Conservation (phyloP, 2,113 vertebrate genomes). For the Brachypteracias leptosomus region DNA sequence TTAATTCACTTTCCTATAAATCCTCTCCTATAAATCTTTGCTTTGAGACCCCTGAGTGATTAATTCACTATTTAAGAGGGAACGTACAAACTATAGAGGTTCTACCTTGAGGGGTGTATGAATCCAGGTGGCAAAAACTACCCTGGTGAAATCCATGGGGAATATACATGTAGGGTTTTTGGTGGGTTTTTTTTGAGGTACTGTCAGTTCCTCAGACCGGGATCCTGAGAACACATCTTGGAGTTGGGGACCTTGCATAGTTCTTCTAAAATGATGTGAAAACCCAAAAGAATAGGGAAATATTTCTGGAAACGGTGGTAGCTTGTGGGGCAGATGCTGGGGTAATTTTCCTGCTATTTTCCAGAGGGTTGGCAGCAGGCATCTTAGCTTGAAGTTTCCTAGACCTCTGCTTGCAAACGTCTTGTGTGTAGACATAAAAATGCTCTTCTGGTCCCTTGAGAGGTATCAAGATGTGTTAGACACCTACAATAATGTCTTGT, state of each 20-base stretch:
- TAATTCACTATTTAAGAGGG: background rate
- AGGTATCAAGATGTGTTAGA: accelerated
- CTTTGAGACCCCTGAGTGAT: background rate
- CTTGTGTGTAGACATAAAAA: accelerated
- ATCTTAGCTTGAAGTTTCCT: background rate
- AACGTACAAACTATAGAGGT: accelerated
- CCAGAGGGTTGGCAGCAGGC: background rate
- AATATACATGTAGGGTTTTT: background rate
- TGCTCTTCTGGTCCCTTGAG: background rate
- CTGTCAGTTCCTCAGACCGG: background rate
- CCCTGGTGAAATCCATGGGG: background rate
- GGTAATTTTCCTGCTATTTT: too few relatives aligned
- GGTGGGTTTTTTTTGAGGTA: background rate
- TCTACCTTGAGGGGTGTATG: background rate
- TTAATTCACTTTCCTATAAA: background rate
- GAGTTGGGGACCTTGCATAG: too few relatives aligned
- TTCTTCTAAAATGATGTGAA: background rate
- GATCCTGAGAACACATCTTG: background rate
- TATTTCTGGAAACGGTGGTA: too few relatives aligned
- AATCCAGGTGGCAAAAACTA: background rate
- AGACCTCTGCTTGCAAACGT: background rate
- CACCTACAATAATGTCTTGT: accelerated
- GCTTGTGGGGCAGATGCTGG: background rate
- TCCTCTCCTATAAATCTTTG: background rate
- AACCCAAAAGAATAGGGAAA: too few relatives aligned